Percentiles rank a stretch among this genome's conserved stretches.
Conservation (phyloP, 2,113 vertebrate species). For the Dicrurus megarhynchus region DNA sequence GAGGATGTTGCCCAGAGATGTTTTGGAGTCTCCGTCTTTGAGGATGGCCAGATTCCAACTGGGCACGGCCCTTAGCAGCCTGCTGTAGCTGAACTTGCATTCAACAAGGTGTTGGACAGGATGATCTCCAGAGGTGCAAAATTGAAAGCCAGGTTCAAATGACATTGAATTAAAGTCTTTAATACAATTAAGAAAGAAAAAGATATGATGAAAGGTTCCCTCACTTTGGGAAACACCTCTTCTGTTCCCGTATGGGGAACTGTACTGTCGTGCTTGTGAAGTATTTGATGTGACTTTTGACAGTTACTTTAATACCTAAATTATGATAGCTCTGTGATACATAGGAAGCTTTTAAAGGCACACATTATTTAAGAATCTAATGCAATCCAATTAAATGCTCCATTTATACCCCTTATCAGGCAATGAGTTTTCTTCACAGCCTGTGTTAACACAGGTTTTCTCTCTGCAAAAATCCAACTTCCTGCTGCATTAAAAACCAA, state of each 20-base stretch:
- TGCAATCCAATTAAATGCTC: not conserved
- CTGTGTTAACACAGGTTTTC: not conserved
- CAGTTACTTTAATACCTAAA: not conserved
- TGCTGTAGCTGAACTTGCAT: not conserved
- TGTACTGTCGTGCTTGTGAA: not conserved
- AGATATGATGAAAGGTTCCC: not conserved
- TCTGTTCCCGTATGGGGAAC: not conserved
- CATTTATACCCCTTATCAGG: not conserved
- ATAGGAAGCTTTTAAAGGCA: not conserved
- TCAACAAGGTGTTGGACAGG: not conserved
- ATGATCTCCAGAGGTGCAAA: not conserved
- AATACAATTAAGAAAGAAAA: not conserved
- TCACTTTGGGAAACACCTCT: not conserved
- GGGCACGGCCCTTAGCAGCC: fast-evolving
- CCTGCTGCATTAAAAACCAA: not conserved
- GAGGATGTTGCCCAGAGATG: not conserved
- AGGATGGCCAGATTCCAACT: not conserved
- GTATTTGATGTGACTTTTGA: not conserved
- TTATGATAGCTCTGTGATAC: not conserved
- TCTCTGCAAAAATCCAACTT: not conserved
- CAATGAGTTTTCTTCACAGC: not conserved
- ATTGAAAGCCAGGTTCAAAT: not conserved
- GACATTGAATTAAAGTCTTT: not conserved
- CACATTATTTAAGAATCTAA: not conserved
- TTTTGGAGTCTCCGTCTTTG: not conserved